Base-by-base conservation (phyloP, 1,140 invertebrate genomes). In the Heliconius eleuchia region DNA sequence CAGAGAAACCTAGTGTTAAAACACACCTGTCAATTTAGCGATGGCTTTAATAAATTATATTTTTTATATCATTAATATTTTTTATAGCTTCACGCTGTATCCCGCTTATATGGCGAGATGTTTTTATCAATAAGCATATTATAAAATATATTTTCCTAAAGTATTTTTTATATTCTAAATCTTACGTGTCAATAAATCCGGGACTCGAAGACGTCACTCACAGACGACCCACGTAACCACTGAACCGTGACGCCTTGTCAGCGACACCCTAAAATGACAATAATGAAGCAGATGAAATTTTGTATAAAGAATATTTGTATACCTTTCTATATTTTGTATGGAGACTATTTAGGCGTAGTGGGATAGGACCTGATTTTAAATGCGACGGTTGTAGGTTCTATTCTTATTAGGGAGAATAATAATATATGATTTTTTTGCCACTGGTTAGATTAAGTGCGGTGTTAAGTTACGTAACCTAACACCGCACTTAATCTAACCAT, bases 201-300 rank as follows among this genome's bases (percentile, higher is more conserved):
- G 52, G 50, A 50, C 18, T 57, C 50, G 73, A 74, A 74, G 46
- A 50, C 52, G 73, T 52, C 73, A 52, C 52, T 46, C 73, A 19
- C 73, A 74, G 42, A 55, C 73, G 23, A 74, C 50, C 73, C 73
- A 50, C 73, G 42, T 72, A 11, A 39, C 71, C 30, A 72, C 71
- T 72, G 71, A 72, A 72, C 71, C 71, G 71, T 72, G 71, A 72
- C 18, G 34, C 71, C 71, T 72, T 72, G 71, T 72, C 71, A 72
- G 34, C 39, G 71, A 39, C 71, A 72, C 37, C 71, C 71, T 42
- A 72, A 72, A 72, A 72, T 27, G 60, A 66, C 42, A 72, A 71
- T 71, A 71, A 71, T 71, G 27, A 71, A 30, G 16, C 18, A 18
- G 42, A 37, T 55, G 1, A n/a, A 11, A 23, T 72, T 72, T 72